Evolutionary conservation across 1,140 invertebrate genomes (phyloP).

Genomic region (Uloborus diversus): DNA sequence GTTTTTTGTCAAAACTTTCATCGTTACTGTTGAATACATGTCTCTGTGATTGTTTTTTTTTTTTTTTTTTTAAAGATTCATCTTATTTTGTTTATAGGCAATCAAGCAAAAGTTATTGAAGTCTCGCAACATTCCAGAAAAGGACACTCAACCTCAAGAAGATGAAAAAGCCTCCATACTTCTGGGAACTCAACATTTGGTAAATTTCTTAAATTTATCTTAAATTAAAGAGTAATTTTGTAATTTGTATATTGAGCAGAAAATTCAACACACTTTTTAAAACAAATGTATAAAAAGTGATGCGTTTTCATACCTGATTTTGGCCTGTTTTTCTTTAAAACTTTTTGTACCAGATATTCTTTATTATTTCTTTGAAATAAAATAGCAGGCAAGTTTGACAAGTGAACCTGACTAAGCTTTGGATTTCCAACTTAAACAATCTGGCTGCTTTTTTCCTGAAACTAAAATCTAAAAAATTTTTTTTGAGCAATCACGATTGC

Average conservation of each 20-base stretch:
- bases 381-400: too few species aligned
- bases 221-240: not conserved
- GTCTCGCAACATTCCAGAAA: slow-evolving; percentile 29
- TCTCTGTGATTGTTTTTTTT: not conserved
- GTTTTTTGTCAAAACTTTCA: too few species aligned
- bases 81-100: slow-evolving; percentile 72
- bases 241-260: not conserved
- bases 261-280: not conserved
- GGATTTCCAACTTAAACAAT: too few species aligned
- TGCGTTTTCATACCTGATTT: too few species aligned
- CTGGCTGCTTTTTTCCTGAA: too few species aligned
- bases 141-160: slow-evolving; percentile 79
- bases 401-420: too few species aligned
- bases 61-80: too few species aligned
- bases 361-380: not conserved
- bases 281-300: too few species aligned
- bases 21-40: too few species aligned
- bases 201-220: too few species aligned
- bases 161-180: slow-evolving; percentile 94
- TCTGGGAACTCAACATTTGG: slow-evolving; percentile 73
- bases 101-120: slow-evolving; percentile 92
- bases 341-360: not conserved
- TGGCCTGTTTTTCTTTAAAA: not conserved
- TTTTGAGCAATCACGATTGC: too few species aligned
- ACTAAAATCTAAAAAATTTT: too few species aligned